Conservation (phyloP, 2,888 invertebrate genomes). For the Pasiphila rectangulata region DNA sequence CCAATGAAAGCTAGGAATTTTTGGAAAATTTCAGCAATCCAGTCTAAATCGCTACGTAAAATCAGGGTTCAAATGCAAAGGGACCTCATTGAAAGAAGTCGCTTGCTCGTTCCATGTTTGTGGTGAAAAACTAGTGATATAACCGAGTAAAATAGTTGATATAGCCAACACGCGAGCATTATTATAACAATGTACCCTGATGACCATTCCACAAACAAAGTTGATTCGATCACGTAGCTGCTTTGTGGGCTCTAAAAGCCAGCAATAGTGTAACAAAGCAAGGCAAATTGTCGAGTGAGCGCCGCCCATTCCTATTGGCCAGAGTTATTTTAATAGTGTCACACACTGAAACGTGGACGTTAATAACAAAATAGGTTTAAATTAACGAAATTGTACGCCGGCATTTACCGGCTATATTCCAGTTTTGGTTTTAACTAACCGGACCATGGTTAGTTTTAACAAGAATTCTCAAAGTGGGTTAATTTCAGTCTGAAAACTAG, state of each 20-base stretch:
- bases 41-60: too few species aligned
- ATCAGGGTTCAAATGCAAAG: too few species aligned
- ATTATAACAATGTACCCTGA: neutral
- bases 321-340: conserved; percentile 3
- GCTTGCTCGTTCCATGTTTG: too few species aligned
- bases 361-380: neutral
- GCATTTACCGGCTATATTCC: neutral
- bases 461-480: too few species aligned
- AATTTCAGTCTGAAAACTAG: too few species aligned
- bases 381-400: neutral
- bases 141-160: too few species aligned
- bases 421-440: neutral
- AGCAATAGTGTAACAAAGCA: conserved; percentile 15
- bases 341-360: neutral
- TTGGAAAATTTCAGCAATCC: too few species aligned
- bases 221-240: conserved; percentile 9
- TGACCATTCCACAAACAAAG: conserved; percentile 5
- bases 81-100: too few species aligned
- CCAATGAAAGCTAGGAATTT: too few species aligned
- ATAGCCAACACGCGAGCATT: too few species aligned
- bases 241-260: conserved; percentile 11
- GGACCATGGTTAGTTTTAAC: too few species aligned
- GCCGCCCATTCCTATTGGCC: conserved; percentile 1
- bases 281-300: conserved; percentile 13
- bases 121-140: too few species aligned